A percentile compares a stretch with the other conserved stretches of the same genome.
phyloP scores from a whole-genome alignment of 2,113 vertebrate genomes.

The Cyanoramphus novaezelandiae region DNA sequence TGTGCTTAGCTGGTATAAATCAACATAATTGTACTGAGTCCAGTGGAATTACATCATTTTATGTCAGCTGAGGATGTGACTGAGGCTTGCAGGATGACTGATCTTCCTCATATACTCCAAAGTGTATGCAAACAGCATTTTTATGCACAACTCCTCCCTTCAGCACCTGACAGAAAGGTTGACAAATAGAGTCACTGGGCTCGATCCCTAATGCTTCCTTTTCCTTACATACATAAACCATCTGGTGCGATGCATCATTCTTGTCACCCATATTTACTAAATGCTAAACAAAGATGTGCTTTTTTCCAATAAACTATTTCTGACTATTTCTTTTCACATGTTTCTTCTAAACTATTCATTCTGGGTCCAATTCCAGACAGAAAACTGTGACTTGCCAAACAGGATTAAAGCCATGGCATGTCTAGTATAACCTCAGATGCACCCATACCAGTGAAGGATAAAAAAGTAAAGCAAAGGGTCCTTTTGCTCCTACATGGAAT shows the following conservation, averaged over 20 bases:
- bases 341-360: conserved; percentile 16
- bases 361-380: background rate
- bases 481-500: background rate
- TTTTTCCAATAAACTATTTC: conserved; percentile 46
- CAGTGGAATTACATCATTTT: background rate
- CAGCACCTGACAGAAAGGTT: conserved; percentile 58
- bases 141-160: conserved; percentile 40
- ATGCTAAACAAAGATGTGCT: conserved; percentile 35
- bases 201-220: conserved; percentile 3
- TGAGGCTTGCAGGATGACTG: conserved; percentile 5
- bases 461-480: background rate
- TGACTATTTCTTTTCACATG: conserved; percentile 34
- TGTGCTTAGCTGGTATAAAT: background rate
- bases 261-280: conserved; percentile 63
- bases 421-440: background rate
- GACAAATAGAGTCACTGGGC: conserved; percentile 40
- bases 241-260: conserved; percentile 50
- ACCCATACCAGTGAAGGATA: background rate
- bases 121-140: conserved; percentile 25
- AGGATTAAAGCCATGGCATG: background rate
- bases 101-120: conserved; percentile 15
- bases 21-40: background rate
- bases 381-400: background rate
- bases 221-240: conserved; percentile 54
- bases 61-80: background rate